Conservation (phyloP, 2,888 invertebrate genomes). For the Leptopilina myrica region DNA sequence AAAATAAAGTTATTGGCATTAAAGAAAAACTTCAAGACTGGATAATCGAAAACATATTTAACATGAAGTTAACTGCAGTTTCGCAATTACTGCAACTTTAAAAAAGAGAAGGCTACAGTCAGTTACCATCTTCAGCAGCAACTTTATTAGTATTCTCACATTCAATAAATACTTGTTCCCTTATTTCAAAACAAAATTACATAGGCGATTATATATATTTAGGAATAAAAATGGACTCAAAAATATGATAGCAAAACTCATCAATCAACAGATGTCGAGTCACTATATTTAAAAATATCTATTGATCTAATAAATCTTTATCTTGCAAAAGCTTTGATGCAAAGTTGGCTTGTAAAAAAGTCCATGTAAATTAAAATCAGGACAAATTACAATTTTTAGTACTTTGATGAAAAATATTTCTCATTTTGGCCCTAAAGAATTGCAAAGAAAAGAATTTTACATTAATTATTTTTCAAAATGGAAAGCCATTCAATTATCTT, state of each 20-base stretch:
- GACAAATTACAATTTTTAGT: no score
- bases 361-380: no score
- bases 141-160: not conserved
- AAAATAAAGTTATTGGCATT: not conserved
- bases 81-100: not conserved
- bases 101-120: not conserved
- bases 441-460: slow-evolving; percentile 56
- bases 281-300: no score
- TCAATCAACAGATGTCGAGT: no score
- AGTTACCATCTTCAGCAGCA: not conserved
- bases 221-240: not conserved
- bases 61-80: not conserved
- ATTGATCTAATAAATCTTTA: no score
- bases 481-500: no score
- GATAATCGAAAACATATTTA: not conserved
- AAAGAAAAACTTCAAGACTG: not conserved
- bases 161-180: not conserved
- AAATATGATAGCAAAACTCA: not conserved
- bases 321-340: no score
- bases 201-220: not conserved
- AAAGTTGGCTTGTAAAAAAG: no score
- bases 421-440: slow-evolving; percentile 44
- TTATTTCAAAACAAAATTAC: not conserved
- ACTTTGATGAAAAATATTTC: no score
- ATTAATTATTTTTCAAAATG: slow-evolving; percentile 44